These are phyloP conservation scores for Orientallactaga sibirica DNA, from an alignment of 2,797 vertebrate genomes.

Conservation along the genomic window DNA sequence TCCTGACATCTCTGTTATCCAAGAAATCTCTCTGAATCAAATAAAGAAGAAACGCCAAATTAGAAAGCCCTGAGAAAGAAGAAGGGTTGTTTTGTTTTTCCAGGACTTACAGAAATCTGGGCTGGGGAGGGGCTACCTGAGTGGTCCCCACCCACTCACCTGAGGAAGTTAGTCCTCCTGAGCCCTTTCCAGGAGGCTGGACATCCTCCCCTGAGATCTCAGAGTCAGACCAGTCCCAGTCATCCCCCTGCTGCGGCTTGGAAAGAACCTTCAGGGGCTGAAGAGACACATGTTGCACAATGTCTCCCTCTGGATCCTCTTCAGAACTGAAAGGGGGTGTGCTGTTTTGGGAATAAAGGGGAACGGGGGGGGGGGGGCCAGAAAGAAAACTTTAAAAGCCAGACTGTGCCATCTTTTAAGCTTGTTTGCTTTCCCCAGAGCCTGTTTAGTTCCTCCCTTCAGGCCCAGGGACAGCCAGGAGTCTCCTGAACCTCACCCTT, in stretches of 20 bases:
- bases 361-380: accelerated
- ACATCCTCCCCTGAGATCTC: conserved; percentile 77
- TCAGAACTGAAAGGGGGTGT: conserved; percentile 89
- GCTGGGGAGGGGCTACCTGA: neutral
- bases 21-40: neutral
- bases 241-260: neutral
- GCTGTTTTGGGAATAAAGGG: conserved; percentile 65
- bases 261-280: conserved; percentile 48
- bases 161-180: conserved; percentile 25
- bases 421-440: neutral
- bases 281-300: neutral
- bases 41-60: neutral
- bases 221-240: conserved; percentile 82
- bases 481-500: neutral
- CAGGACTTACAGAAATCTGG: neutral
- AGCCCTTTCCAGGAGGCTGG: conserved; percentile 46
- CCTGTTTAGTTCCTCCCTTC: neutral
- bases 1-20: neutral
- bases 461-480: neutral
- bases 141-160: conserved; percentile 60
- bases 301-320: conserved; percentile 73
- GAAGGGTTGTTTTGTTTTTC: neutral
- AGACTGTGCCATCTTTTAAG: neutral
- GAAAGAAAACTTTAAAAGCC: neutral
- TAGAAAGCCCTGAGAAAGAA: neutral